Evolutionary conservation across 2,888 invertebrate genomes (phyloP), one percentile per base, ranked within the genome.

Genomic region (Morinoia aosen): DNA sequence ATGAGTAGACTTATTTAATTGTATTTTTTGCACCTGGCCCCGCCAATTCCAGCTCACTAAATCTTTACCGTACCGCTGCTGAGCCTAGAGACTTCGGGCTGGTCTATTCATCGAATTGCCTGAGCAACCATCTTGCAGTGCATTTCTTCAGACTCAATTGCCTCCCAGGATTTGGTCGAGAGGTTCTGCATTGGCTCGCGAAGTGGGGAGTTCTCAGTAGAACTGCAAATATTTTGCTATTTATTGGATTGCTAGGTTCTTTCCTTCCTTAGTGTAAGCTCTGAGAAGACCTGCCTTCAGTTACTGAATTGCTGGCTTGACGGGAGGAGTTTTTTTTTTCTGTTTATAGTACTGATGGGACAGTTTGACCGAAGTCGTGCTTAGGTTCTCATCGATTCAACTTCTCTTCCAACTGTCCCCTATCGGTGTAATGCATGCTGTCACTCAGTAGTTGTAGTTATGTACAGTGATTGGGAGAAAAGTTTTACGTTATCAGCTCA

Each of bases 121-220:
- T 93, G 39, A 33, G 93, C 57, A 57, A 57, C 93, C 93, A 57
- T 56, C 93, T 33, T 57, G 48, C 48, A 57, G 58, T 16, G 93
- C 93, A 93, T 93, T 93, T 93, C 93, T 93, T 93, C 93, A 57
- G 93, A 57, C 93, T 39, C 56, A 57, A 93, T 93, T 57, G 93
- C 93, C 93, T 57, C n/a, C 33, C 40, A 93, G 93, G 93, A 93
- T 93, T 57, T 93, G 93, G 93, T 57, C 57, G 93, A 93, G 57
- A 48, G 57, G 93, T 48, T 93, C 93, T 93, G 93, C 93, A 93
- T 93, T 25, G 93, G 93, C 93, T 93, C 93, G 8, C 19, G 58
- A 58, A 93, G 33, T 93, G 93, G 93, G 33, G 12, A 57, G 57
- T 93, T 93, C 57, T 93, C 57, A 57, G 11, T 33, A 48, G 57